Conservation (phyloP, 2,113 vertebrate genomes). For the Syrmaticus mikado region DNA sequence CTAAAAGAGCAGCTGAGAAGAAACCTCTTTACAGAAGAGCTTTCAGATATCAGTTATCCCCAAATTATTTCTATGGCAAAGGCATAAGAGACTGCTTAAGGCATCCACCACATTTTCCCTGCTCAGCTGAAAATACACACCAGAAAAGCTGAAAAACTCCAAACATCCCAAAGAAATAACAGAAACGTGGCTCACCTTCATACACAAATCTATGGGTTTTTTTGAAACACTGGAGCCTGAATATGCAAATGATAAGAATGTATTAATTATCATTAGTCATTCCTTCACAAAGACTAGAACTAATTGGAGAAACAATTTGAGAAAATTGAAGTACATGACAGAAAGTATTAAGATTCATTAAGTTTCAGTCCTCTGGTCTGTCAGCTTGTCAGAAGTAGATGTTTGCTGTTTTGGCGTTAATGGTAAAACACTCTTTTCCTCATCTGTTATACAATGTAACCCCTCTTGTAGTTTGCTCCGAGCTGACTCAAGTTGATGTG, state of each 20-base stretch:
- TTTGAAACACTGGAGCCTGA: conserved; percentile 50
- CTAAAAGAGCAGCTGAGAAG: not conserved
- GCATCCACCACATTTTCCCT: not conserved
- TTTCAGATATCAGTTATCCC: accelerated
- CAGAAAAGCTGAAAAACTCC: not conserved
- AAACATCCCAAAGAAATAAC: not conserved
- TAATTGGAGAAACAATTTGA: conserved; percentile 80
- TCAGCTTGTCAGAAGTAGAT: conserved; percentile 76
- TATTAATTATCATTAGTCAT: conserved; percentile 81
- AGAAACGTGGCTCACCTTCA: not conserved
- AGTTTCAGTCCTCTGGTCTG: conserved; percentile 75
- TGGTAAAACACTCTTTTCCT: conserved; percentile 43
- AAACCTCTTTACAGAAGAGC: not conserved
- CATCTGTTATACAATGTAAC: conserved; percentile 33
- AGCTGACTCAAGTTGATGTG: conserved; percentile 41
- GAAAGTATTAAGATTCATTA: conserved; percentile 79
- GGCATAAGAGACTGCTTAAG: not conserved
- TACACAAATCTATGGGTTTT: conserved; percentile 16
- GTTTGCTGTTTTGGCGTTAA: conserved; percentile 43
- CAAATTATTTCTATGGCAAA: not conserved
- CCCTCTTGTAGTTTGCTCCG: conserved; percentile 36
- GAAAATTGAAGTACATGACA: conserved; percentile 74
- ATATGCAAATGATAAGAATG: conserved; percentile 73
- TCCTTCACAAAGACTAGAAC: conserved; percentile 75
- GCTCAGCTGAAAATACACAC: not conserved